Conservation (phyloP, 2,797 vertebrate species). For the Alosa sapidissima region DNA sequence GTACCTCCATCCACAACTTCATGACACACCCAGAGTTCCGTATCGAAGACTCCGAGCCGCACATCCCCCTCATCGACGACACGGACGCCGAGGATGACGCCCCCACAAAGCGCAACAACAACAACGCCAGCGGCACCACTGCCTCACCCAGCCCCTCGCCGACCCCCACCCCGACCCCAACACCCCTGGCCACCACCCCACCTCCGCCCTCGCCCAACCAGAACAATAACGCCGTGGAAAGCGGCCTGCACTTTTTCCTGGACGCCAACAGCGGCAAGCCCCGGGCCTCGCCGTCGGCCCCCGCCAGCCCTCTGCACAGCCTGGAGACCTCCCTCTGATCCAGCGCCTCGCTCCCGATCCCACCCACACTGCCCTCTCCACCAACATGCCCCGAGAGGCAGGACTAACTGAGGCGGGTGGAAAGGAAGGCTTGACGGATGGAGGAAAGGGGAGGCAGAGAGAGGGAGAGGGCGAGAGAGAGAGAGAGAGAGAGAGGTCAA, state of each 20-base stretch:
- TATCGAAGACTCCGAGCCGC: constrained; percentile 99
- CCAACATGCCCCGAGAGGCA: constrained; percentile 35
- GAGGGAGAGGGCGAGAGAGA: neutral
- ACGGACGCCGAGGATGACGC: constrained; percentile 97
- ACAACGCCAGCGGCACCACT: constrained; percentile 73
- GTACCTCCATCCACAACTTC: constrained; percentile 98
- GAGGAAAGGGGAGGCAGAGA: constrained; percentile 39
- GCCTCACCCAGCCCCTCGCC: constrained; percentile 86
- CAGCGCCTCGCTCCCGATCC: constrained; percentile 42
- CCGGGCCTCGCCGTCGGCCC: constrained; percentile 85
- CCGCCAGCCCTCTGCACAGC: constrained; percentile 97
- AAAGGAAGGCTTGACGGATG: neutral
- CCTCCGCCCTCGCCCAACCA: constrained; percentile 91
- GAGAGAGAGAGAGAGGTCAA: constrained; percentile 37
- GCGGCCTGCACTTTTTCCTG: constrained; percentile 89
- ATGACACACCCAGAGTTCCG: constrained; percentile 99
- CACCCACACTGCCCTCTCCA: constrained; percentile 42
- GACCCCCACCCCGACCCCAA: constrained; percentile 63
- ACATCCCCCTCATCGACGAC: constrained; percentile 98
- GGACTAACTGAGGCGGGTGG: constrained; percentile 37
- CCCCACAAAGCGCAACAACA: constrained; percentile 93
- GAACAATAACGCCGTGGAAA: constrained; percentile 99
- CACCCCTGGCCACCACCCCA: constrained; percentile 73
- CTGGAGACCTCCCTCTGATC: constrained; percentile 99
- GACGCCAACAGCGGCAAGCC: constrained; percentile 91